A percentile compares a stretch with the other conserved stretches of the same genome.
phyloP scores from a whole-genome alignment of 2,888 invertebrate genomes.

The Harmothoe impar region DNA sequence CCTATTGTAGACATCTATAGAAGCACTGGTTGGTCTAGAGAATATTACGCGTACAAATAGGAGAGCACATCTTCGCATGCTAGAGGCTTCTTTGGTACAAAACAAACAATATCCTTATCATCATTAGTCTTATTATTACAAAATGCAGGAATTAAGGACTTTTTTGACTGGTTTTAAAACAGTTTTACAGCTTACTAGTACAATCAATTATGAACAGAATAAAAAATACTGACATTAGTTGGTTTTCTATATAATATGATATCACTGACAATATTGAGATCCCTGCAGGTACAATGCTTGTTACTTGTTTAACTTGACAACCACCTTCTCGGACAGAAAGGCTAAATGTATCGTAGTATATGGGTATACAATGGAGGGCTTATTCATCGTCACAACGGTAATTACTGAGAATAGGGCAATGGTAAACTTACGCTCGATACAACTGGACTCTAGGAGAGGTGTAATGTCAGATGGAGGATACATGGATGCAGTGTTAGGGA shows the following conservation, averaged over 20 bases:
- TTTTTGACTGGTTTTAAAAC: too few relatives aligned
- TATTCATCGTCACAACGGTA: background rate
- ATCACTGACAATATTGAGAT: slow-evolving; percentile 44
- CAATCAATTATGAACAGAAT: background rate
- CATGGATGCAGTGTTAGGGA: too few relatives aligned
- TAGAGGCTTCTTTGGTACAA: background rate
- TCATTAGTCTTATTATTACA: background rate
- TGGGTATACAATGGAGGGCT: background rate
- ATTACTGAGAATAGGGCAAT: background rate
- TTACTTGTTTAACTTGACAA: background rate
- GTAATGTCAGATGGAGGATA: too few relatives aligned
- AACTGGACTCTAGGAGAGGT: background rate
- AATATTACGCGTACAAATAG: background rate
- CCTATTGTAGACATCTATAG: background rate
- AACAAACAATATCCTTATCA: background rate
- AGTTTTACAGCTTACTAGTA: background rate
- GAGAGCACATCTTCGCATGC: background rate
- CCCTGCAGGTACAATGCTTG: slow-evolving; percentile 32
- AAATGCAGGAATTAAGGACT: background rate
- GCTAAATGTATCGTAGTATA: background rate
- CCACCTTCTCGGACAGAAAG: slow-evolving; percentile 9
- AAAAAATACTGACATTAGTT: background rate
- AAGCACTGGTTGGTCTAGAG: background rate
- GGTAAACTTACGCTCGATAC: background rate
- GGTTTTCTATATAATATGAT: background rate